Conservation (phyloP, 2,113 vertebrate genomes). For the Chaetorhynchus papuensis region DNA sequence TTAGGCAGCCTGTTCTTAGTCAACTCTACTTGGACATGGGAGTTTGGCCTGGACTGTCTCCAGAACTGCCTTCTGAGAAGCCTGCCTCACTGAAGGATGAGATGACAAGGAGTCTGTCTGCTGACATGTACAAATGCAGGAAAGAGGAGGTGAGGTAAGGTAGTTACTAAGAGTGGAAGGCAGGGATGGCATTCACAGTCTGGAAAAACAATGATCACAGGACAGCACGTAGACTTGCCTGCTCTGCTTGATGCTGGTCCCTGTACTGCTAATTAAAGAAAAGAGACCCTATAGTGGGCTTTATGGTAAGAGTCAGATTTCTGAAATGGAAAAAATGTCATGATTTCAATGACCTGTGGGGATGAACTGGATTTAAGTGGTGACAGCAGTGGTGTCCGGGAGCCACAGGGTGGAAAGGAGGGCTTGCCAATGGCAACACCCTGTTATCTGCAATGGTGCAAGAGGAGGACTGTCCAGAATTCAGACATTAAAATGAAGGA, state of each 20-base stretch:
- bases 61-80: not conserved
- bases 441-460: not conserved
- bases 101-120: not conserved
- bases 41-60: not conserved
- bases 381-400: not conserved
- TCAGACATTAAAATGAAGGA: not conserved
- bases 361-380: not conserved
- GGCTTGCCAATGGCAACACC: not conserved
- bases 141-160: not conserved
- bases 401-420: fast-evolving
- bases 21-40: not conserved
- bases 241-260: not conserved
- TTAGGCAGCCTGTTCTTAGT: not conserved
- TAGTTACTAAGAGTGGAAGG: not conserved
- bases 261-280: not conserved
- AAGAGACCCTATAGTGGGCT: not conserved
- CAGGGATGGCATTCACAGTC: not conserved
- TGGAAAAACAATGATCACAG: not conserved
- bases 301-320: not conserved
- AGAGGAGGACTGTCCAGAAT: not conserved
- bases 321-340: not conserved
- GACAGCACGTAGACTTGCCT: not conserved
- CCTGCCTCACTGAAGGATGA: not conserved
- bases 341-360: not conserved
- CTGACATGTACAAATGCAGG: fast-evolving